A percentile compares a stretch with the other conserved stretches of the same genome.
These are phyloP conservation scores for Abrostola tripartita DNA, from an alignment of 2,888 invertebrate genomes.

Conservation along the genomic window DNA sequence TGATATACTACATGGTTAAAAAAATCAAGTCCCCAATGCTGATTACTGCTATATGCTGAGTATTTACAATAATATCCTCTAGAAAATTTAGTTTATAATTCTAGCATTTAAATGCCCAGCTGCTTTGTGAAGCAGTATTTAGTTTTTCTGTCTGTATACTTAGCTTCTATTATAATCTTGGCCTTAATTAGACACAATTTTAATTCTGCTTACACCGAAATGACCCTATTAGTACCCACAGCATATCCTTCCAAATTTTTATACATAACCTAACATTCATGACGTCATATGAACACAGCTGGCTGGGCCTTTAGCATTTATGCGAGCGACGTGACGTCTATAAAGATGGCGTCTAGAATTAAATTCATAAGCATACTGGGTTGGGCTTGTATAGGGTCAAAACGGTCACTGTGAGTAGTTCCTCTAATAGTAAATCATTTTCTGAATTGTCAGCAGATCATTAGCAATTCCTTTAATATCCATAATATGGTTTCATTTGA, in stretches of 20 bases:
- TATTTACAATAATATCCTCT: not conserved
- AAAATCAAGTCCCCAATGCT: too few relatives aligned
- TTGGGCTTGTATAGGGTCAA: not conserved
- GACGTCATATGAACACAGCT: constrained; percentile 44
- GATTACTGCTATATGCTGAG: not conserved
- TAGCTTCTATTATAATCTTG: not conserved
- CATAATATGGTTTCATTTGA: too few relatives aligned
- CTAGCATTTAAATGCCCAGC: not conserved
- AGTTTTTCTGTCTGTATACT: not conserved
- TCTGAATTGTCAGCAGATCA: not conserved
- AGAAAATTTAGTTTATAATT: not conserved
- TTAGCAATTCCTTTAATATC: too few relatives aligned
- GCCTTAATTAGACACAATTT: not conserved
- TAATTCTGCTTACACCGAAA: not conserved
- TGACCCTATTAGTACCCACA: not conserved
- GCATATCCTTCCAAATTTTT: constrained; percentile 28
- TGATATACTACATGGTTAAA: too few relatives aligned
- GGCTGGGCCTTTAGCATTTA: constrained; percentile 50
- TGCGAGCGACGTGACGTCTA: constrained; percentile 63
- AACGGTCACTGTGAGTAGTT: not conserved
- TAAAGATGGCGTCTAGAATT: constrained; percentile 67
- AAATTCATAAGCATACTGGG: constrained; percentile 65
- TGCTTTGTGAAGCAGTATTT: not conserved
- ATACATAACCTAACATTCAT: constrained; percentile 40
- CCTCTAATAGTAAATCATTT: not conserved